phyloP scores from a whole-genome alignment of 2,113 vertebrate species.

The Phylloscopus trochilus region DNA sequence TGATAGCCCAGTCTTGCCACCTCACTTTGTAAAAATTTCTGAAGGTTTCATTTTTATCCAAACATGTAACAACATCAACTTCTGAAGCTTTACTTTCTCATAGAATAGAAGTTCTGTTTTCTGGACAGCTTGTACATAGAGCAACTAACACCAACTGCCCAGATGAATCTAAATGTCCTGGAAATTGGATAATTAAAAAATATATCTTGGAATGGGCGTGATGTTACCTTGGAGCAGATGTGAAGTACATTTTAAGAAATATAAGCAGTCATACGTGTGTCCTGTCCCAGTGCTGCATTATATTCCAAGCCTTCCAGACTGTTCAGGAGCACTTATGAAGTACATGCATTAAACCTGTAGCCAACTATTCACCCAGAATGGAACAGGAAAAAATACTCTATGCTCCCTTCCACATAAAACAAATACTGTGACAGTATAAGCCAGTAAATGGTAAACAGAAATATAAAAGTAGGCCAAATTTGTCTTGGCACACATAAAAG shows the following conservation, averaged over 20 bases:
- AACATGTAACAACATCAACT: neutral
- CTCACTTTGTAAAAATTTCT: neutral
- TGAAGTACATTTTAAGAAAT: neutral
- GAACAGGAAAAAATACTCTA: neutral
- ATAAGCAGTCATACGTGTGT: accelerated
- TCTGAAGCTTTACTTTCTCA: neutral
- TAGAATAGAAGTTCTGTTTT: neutral
- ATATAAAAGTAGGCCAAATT: neutral
- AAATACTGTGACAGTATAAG: neutral
- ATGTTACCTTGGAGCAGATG: neutral
- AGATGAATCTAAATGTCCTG: neutral
- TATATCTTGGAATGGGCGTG: neutral
- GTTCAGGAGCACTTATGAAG: neutral
- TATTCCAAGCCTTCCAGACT: neutral
- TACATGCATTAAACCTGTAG: neutral
- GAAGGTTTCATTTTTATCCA: neutral
- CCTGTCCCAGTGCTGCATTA: neutral
- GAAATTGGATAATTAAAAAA: neutral
- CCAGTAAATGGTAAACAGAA: constrained; percentile 17
- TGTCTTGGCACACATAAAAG: constrained; percentile 3
- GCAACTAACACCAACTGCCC: neutral
- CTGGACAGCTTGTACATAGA: neutral
- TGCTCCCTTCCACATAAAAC: neutral
- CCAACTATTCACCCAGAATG: neutral
- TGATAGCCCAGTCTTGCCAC: neutral